Conservation (phyloP, 2,888 invertebrate genomes). For the Leptinotarsa peninsularis region DNA sequence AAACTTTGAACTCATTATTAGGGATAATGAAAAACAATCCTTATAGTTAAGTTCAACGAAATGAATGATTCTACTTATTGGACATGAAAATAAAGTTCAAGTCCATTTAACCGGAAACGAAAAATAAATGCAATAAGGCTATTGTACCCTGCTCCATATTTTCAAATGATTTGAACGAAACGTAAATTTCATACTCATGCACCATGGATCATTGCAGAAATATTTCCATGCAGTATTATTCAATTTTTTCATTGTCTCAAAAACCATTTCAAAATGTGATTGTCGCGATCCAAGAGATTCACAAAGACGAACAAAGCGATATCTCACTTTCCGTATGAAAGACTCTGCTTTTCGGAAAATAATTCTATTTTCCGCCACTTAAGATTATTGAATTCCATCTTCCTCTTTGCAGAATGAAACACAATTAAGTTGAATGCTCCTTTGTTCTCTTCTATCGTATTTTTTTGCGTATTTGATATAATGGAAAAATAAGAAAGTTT, state of each 20-base stretch:
- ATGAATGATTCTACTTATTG: too few species aligned
- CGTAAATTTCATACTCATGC: too few species aligned
- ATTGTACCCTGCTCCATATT: too few species aligned
- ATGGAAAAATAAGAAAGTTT: not conserved
- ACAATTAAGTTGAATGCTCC: not conserved
- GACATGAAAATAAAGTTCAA: too few species aligned
- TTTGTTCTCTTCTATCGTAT: not conserved
- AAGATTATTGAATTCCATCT: not conserved
- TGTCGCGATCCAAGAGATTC: not conserved
- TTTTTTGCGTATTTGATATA: not conserved
- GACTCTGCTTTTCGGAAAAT: slow-evolving; percentile 13
- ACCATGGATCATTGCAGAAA: not conserved
- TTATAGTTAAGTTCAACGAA: too few species aligned
- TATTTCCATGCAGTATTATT: not conserved
- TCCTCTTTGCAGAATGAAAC: not conserved
- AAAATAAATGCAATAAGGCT: too few species aligned
- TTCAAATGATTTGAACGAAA: too few species aligned
- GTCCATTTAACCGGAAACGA: too few species aligned
- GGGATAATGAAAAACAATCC: too few species aligned
- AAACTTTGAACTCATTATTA: too few species aligned
- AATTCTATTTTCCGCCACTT: slow-evolving; percentile 13
- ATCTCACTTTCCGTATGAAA: not conserved
- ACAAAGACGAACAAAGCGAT: not conserved
- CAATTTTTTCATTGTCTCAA: not conserved
- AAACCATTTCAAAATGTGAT: not conserved